Evolutionary conservation across 2,797 vertebrate species (phyloP).

Genomic region (Yasuhikotakia modesta): DNA sequence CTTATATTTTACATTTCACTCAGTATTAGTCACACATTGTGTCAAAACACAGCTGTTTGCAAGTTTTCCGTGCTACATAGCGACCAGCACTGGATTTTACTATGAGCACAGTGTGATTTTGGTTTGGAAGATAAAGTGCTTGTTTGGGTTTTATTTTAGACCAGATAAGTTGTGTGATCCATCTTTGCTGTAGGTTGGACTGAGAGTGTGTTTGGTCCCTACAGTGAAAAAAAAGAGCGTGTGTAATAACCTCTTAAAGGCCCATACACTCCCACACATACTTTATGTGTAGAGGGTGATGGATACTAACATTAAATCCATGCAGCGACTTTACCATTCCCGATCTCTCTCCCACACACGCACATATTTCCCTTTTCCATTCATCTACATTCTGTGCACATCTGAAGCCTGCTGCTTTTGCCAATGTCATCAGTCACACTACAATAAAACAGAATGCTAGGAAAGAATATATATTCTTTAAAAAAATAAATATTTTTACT

Average conservation of each 20-base stretch:
- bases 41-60: constrained; percentile 10
- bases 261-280: constrained; percentile 41
- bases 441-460: constrained; percentile 31
- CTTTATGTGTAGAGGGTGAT: constrained; percentile 44
- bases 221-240: constrained; percentile 32
- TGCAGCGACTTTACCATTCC: constrained; percentile 10
- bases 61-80: neutral
- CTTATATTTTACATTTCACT: neutral
- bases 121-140: constrained; percentile 53
- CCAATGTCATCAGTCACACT: constrained; percentile 41
- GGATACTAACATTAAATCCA: constrained; percentile 52
- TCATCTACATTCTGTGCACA: constrained; percentile 40
- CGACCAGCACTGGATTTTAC: neutral
- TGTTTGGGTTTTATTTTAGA: constrained; percentile 60
- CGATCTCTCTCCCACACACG: constrained; percentile 10
- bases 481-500: constrained; percentile 22
- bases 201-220: constrained; percentile 43
- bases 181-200: constrained; percentile 47
- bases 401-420: constrained; percentile 27
- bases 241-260: constrained; percentile 44
- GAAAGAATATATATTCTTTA: constrained; percentile 15
- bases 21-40: neutral
- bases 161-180: constrained; percentile 56
- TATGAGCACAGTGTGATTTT: constrained; percentile 1
- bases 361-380: constrained; percentile 46